Conservation (phyloP, 2,113 vertebrate species). For the Nesospiza acunhae region DNA sequence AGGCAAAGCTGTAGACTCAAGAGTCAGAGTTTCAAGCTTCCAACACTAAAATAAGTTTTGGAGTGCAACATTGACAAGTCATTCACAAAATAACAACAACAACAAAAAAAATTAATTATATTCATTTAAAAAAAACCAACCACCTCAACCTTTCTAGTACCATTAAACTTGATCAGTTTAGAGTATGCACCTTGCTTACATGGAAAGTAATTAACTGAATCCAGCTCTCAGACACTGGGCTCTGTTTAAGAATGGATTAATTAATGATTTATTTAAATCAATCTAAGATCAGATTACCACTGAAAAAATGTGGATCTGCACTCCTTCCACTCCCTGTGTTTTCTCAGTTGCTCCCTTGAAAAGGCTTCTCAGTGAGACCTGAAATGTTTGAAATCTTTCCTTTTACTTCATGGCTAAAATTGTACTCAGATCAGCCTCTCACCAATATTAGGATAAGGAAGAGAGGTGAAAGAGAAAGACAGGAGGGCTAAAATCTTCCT, state of each 20-base stretch:
- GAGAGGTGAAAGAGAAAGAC: background rate
- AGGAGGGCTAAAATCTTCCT: background rate
- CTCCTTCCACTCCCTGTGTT: background rate
- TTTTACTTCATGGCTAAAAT: background rate
- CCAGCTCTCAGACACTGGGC: background rate
- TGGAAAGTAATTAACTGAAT: background rate
- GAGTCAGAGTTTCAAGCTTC: background rate
- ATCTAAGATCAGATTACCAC: background rate
- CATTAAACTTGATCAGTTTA: background rate
- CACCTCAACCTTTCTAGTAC: background rate
- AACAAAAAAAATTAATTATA: background rate
- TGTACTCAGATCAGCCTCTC: background rate
- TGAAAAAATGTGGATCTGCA: background rate
- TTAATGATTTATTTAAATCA: background rate
- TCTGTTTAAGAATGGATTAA: conserved; percentile 37
- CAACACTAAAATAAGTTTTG: background rate
- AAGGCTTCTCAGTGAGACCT: background rate
- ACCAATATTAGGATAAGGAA: background rate
- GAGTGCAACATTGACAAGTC: background rate
- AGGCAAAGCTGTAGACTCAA: background rate
- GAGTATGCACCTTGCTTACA: background rate
- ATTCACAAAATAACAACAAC: background rate
- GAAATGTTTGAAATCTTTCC: background rate
- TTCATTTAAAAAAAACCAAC: background rate
- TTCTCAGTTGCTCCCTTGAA: background rate